A percentile compares a stretch with the other conserved stretches of the same genome.
phyloP scores from a whole-genome alignment of 2,113 vertebrate species.

The Naja naja region DNA sequence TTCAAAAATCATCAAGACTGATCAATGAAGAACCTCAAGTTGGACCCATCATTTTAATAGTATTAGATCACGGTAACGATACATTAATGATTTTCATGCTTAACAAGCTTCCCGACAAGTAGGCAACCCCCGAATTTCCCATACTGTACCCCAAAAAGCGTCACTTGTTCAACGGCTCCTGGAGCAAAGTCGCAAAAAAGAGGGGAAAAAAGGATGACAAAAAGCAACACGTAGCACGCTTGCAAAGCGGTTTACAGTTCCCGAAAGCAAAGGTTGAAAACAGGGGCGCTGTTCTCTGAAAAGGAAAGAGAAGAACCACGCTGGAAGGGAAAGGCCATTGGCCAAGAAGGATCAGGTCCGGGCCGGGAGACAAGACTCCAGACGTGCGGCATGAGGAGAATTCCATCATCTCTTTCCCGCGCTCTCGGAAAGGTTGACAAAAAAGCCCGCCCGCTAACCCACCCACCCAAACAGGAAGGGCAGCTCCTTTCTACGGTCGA shows the following conservation, averaged over 20 bases:
- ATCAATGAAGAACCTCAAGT: background rate
- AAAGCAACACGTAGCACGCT: background rate
- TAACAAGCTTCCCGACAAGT: background rate
- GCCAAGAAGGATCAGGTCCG: background rate
- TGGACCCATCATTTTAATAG: background rate
- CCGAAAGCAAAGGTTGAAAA: background rate
- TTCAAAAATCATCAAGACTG: background rate
- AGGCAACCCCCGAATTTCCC: background rate
- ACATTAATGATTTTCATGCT: background rate
- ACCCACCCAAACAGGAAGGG: background rate
- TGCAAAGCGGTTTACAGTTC: background rate
- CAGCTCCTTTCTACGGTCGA: background rate
- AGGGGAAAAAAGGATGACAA: background rate
- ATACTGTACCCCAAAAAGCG: background rate
- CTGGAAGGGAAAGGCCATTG: background rate
- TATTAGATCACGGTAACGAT: too few relatives aligned
- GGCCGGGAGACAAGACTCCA: background rate
- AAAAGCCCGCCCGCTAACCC: background rate
- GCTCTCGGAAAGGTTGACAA: background rate
- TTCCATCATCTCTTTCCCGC: background rate
- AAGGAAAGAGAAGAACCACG: too few relatives aligned
- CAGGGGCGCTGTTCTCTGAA: background rate
- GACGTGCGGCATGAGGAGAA: too few relatives aligned
- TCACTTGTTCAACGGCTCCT: background rate
- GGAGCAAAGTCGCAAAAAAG: background rate